phyloP scores from a whole-genome alignment of 2,888 invertebrate genomes.

The Drosophila paucipuncta region DNA sequence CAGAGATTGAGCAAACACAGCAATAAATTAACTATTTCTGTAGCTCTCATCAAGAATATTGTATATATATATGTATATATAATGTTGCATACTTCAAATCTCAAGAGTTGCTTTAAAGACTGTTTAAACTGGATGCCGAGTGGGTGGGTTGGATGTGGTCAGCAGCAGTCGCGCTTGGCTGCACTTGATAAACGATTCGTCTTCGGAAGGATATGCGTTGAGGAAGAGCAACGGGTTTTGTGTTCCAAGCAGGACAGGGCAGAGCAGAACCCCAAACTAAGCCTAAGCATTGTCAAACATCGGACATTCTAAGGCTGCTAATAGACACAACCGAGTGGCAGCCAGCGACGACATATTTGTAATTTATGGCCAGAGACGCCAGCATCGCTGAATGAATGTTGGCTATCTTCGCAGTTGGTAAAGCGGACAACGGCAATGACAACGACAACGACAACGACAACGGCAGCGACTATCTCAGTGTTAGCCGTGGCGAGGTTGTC shows the following conservation, averaged over 20 bases:
- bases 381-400: constrained; percentile 60
- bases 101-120: constrained; percentile 35
- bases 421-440: constrained; percentile 25
- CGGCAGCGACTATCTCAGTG: constrained; percentile 26
- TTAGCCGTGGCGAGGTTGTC: not conserved
- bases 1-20: not conserved
- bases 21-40: not conserved
- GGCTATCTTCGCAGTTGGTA: constrained; percentile 48
- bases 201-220: constrained; percentile 3
- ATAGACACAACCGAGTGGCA: constrained; percentile 77
- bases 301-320: constrained; percentile 83
- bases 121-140: constrained; percentile 25
- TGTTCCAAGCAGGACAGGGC: not conserved
- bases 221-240: constrained; percentile 29
- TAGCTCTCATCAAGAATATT: not conserved
- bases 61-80: not conserved
- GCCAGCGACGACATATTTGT: constrained; percentile 76
- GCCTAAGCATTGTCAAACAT: constrained; percentile 72
- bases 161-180: constrained; percentile 62
- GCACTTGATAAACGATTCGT: constrained; percentile 65
- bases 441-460: constrained; percentile 4
- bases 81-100: not conserved
- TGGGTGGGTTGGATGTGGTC: not conserved
- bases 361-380: constrained; percentile 72
- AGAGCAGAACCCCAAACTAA: constrained; percentile 41